Evolutionary conservation across 2,888 invertebrate genomes (phyloP).

Genomic region (Nipponacmea schrenckii): DNA sequence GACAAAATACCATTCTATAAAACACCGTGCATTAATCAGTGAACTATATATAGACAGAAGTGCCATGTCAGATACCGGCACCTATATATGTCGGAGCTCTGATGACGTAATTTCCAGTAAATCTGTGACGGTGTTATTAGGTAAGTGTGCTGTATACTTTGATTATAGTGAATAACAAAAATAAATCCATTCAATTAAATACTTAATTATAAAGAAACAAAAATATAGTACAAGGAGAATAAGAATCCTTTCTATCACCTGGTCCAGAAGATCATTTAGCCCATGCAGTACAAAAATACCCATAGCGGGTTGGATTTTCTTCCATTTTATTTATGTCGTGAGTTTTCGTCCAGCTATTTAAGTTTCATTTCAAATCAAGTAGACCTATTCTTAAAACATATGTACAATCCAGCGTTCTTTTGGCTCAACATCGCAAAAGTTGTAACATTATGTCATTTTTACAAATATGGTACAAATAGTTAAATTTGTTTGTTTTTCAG

Average conservation of each 20-base stretch:
- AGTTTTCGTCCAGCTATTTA: not conserved
- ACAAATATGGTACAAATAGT: too few species aligned
- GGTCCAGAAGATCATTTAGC: too few species aligned
- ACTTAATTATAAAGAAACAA: not conserved
- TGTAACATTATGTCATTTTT: too few species aligned
- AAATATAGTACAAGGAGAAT: too few species aligned
- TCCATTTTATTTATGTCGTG: too few species aligned
- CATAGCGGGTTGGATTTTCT: too few species aligned
- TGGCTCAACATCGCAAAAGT: too few species aligned
- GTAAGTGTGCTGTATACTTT: too few species aligned
- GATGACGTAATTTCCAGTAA: conserved; percentile 2
- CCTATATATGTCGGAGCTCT: not conserved
- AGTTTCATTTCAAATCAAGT: not conserved
- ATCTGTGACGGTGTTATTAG: not conserved
- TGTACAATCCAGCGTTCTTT: too few species aligned
- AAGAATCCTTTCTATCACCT: too few species aligned
- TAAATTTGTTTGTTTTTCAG: not conserved
- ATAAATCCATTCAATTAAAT: not conserved
- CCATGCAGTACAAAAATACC: too few species aligned
- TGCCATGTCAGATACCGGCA: not conserved
- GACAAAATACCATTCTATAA: conserved; percentile 1
- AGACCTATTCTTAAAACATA: not conserved
- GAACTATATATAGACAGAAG: conserved; percentile 1
- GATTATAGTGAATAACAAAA: too few species aligned
- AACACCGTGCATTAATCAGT: conserved; percentile 4